A percentile compares a stretch with the other conserved stretches of the same genome.
Evolutionary conservation across 2,113 vertebrate species (phyloP).

Genomic region (Oreochromis spilurus): DNA sequence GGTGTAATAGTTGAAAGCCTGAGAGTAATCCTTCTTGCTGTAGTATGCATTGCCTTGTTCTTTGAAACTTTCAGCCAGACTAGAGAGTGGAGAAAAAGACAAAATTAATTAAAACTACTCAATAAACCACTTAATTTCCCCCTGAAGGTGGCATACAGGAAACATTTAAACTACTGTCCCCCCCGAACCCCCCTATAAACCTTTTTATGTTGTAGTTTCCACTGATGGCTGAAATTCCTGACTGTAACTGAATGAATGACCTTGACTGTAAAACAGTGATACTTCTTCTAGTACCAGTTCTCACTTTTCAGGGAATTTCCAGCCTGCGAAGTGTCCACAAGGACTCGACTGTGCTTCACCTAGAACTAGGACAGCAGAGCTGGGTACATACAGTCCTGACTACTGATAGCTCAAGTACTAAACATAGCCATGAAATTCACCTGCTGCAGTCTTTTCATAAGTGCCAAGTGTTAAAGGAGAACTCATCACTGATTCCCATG

Average conservation of each 20-base stretch:
- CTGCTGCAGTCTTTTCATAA: neutral
- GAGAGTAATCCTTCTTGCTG: constrained; percentile 89
- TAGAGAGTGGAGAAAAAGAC: constrained; percentile 43
- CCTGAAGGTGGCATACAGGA: neutral
- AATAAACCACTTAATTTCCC: neutral
- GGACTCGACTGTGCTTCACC: neutral
- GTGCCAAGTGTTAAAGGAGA: neutral
- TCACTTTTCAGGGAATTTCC: neutral
- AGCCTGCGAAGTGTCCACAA: neutral
- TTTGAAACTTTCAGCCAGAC: constrained; percentile 91
- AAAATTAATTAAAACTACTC: neutral
- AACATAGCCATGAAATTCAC: constrained; percentile 37
- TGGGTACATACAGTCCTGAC: neutral
- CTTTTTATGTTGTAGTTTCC: neutral
- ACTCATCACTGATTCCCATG: neutral
- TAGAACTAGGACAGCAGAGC: constrained; percentile 32
- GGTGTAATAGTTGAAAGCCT: constrained; percentile 92
- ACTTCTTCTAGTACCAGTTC: neutral
- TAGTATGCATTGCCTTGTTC: constrained; percentile 92
- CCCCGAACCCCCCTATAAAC: neutral
- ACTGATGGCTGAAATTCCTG: neutral
- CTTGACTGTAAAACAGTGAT: neutral
- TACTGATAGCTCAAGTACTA: constrained; percentile 4
- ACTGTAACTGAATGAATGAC: neutral
- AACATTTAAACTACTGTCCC: neutral